A percentile compares a stretch with the other conserved stretches of the same genome.
Evolutionary conservation across 2,888 invertebrate genomes (phyloP).

Genomic region (Psylliodes chrysocephalus): DNA sequence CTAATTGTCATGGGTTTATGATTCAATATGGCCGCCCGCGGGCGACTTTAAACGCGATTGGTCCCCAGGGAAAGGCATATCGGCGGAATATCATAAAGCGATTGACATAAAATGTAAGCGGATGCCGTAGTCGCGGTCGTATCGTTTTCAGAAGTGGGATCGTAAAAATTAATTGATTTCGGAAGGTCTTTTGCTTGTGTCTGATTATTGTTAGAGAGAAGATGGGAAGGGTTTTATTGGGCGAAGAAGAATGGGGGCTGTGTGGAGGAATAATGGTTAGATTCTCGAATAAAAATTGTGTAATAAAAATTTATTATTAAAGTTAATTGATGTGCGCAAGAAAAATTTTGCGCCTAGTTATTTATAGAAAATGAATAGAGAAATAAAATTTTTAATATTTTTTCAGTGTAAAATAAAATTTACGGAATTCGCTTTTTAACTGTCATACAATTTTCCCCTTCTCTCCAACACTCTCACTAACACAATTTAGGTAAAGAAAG

Average conservation of each 20-base stretch:
- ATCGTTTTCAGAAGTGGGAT: conserved; percentile 34
- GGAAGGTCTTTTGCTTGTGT: conserved; percentile 32
- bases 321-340: too few species aligned
- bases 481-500: too few species aligned
- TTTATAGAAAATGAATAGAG: too few species aligned
- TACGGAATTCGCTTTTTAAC: too few species aligned
- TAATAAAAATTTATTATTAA: too few species aligned
- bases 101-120: conserved; percentile 45
- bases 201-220: neutral
- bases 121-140: conserved; percentile 24
- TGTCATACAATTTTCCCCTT: too few species aligned
- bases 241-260: neutral
- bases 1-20: conserved; percentile 66
- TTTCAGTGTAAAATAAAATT: too few species aligned
- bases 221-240: neutral
- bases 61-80: conserved; percentile 56
- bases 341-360: too few species aligned
- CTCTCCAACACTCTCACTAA: too few species aligned
- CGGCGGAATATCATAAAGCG: conserved; percentile 56
- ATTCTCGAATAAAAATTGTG: too few species aligned
- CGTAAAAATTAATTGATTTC: conserved; percentile 60
- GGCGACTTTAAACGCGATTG: conserved; percentile 65
- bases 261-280: neutral
- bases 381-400: too few species aligned
- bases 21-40: conserved; percentile 63